These are phyloP conservation scores for Hystrix cristata DNA, from an alignment of 2,113 vertebrate genomes.

Conservation along the genomic window DNA sequence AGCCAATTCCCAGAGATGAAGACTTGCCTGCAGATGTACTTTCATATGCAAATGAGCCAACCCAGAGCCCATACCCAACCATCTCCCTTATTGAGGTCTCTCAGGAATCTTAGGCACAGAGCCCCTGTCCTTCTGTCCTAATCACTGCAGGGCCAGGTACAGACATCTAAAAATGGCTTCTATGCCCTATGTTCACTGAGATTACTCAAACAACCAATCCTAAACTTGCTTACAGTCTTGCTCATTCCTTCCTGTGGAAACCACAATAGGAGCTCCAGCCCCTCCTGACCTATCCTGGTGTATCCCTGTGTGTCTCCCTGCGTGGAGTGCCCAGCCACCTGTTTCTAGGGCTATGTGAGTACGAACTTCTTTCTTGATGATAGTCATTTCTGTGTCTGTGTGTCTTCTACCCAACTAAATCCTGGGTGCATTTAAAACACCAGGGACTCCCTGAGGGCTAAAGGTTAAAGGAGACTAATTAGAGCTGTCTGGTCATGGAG, in stretches of 20 bases:
- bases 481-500: neutral
- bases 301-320: neutral
- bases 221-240: neutral
- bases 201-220: neutral
- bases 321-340: neutral
- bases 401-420: neutral
- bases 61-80: too few species aligned
- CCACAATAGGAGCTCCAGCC: neutral
- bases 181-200: neutral
- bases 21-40: neutral
- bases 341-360: neutral
- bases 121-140: neutral
- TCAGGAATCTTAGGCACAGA: neutral
- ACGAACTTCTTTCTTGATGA: neutral
- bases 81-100: neutral
- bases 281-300: neutral
- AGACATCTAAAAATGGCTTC: neutral
- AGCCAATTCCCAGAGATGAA: neutral
- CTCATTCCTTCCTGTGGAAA: neutral
- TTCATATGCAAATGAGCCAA: neutral
- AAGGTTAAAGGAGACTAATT: neutral
- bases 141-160: neutral
- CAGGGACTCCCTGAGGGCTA: neutral
- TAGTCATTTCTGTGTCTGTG: neutral
- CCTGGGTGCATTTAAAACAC: neutral